phyloP scores from a whole-genome alignment of 2,888 invertebrate species.

The Harpalus rufipes region DNA sequence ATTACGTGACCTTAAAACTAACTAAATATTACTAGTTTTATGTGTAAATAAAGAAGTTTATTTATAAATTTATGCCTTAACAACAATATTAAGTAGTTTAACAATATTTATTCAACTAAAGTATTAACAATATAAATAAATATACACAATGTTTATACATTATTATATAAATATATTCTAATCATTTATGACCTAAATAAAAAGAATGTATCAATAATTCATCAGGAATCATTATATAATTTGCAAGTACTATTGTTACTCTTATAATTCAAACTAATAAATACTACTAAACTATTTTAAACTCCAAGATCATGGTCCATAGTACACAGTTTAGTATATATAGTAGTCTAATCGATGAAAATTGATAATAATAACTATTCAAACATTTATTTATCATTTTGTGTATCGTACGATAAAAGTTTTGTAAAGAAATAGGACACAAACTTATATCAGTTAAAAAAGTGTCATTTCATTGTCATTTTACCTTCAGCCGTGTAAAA shows the following conservation, averaged over 20 bases:
- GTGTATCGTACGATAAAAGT: background rate
- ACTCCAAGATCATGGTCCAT: conserved; percentile 21
- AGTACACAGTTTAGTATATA: conserved; percentile 31
- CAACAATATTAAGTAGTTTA: conserved; percentile 15
- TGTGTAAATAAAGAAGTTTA: conserved; percentile 13
- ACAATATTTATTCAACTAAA: conserved; percentile 7
- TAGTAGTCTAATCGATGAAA: conserved; percentile 14
- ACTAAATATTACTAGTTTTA: conserved; percentile 24
- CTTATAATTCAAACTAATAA: conserved; percentile 9
- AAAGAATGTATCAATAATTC: background rate
- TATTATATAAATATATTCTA: conserved; percentile 11
- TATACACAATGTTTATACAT: background rate
- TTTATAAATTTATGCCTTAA: conserved; percentile 12
- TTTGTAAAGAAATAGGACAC: background rate
- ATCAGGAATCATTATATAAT: conserved; percentile 2
- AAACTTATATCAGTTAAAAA: background rate
- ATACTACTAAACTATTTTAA: conserved; percentile 16
- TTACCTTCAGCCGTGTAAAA: background rate
- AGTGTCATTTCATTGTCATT: background rate
- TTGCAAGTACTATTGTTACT: background rate
- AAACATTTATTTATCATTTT: background rate
- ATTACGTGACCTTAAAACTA: conserved; percentile 25
- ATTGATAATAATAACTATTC: conserved; percentile 26
- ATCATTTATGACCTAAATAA: background rate
- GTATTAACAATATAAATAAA: background rate